Conservation (phyloP, 1,140 invertebrate genomes). For the Mya arenaria region DNA sequence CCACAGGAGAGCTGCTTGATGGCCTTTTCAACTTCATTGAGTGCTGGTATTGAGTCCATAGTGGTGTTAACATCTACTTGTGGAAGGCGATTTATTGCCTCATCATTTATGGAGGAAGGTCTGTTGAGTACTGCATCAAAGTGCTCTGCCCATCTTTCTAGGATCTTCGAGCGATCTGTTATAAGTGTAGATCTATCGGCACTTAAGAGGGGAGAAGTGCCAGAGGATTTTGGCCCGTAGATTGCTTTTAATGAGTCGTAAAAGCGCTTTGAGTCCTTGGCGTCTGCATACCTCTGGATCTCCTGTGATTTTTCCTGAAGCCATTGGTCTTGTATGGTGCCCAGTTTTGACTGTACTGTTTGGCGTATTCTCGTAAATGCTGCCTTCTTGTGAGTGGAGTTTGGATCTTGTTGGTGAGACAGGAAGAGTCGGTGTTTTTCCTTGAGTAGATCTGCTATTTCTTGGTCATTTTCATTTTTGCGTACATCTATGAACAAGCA, state of each 20-base stretch:
- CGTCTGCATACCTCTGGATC: constrained; percentile 55
- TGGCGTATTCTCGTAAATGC: constrained; percentile 4
- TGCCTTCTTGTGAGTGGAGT: background rate
- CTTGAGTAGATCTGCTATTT: background rate
- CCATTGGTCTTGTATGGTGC: constrained; percentile 28
- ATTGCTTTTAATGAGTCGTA: constrained; percentile 52
- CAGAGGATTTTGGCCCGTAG: constrained; percentile 52
- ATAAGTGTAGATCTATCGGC: background rate
- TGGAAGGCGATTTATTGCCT: background rate
- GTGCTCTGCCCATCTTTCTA: constrained; percentile 1
- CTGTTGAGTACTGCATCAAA: background rate
- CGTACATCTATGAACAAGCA: no score
- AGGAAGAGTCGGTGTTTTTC: background rate
- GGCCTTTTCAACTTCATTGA: background rate
- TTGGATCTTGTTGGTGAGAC: background rate
- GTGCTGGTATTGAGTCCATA: background rate
- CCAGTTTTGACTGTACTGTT: constrained; percentile 28
- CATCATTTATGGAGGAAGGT: background rate
- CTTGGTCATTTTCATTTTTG: background rate
- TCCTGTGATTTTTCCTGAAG: constrained; percentile 48
- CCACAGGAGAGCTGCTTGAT: constrained; percentile 25
- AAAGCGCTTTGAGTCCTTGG: constrained; percentile 35
- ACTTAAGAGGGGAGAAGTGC: constrained; percentile 49
- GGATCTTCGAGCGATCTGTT: background rate
- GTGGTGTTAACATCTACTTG: background rate